Base-by-base conservation (phyloP, 2,888 invertebrate species). In the Isotomurus palustris region DNA sequence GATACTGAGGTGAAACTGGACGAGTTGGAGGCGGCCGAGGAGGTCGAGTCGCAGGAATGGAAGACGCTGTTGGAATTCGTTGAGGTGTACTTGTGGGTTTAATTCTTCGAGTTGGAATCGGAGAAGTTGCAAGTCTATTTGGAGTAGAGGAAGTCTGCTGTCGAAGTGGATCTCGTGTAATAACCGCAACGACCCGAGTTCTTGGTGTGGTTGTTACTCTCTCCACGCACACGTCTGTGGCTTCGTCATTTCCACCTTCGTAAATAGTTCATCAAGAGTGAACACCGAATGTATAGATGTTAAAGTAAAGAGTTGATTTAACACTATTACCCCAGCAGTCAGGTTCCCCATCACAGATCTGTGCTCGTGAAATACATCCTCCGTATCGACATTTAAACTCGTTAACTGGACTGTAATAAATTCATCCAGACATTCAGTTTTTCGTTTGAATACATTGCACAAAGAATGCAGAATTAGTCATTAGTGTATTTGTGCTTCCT, bases 321-420 rank as follows among this genome's bases (percentile, higher is more conserved):
- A 19, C 17, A 17, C 40, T 25, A 24, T 40, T 47, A 66, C 64
- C 69, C 61, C 62, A 68, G 44, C 68, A 68, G 43, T 68, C 64
- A 8, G 55, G 29, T 5, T 49, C 40, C 14, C 62, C 64, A 43
- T 70, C 59, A 44, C 70, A 70, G 21, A 61, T 44, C 41, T 60
- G 49, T 1, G 19, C 41, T 44, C 57, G 53, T 10, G 57, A 41
- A 10, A 70, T 52, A 38, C 70, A 70, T 0, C 67, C 68, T 5
- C 70, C 70, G 44, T 66, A 66, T 36, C 70, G 52, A 43, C 70
- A 70, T 48, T 62, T 64, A 12, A 64, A 56, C 25, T 64, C 56
- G 2, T 27, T 49, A 19, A 24, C 27, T 19, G 62, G 58, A 43
- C 67, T 67, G 44, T 22, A 36, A 19, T 6, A 4, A 58, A 43